phyloP scores from a whole-genome alignment of 1,140 invertebrate genomes.

The Eueides isabella region DNA sequence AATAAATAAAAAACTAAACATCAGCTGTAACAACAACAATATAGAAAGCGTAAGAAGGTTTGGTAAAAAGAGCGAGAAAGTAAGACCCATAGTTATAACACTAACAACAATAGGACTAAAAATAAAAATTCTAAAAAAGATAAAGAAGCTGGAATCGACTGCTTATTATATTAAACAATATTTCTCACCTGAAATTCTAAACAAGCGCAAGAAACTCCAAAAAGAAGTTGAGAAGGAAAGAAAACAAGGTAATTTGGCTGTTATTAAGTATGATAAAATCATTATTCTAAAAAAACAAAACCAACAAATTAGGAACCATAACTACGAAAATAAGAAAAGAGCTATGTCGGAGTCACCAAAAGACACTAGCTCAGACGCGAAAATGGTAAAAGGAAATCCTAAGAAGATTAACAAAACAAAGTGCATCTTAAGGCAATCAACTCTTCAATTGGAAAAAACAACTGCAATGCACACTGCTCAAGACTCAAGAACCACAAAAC shows the following conservation, averaged over 20 bases:
- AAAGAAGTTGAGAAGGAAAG: slow-evolving; percentile 4
- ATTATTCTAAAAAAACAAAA: slow-evolving; percentile 7
- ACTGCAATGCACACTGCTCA: not conserved
- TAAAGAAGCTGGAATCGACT: not conserved
- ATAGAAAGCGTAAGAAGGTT: too few species aligned
- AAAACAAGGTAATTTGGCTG: slow-evolving; percentile 6
- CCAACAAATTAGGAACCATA: not conserved
- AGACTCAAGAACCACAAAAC: slow-evolving; percentile 8
- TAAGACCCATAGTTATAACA: slow-evolving; percentile 12
- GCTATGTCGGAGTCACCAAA: slow-evolving; percentile 1
- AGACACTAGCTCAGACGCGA: too few species aligned
- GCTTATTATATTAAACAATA: slow-evolving; percentile 30
- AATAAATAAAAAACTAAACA: too few species aligned
- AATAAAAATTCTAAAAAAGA: slow-evolving; percentile 16
- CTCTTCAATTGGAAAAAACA: not conserved
- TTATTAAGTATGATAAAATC: slow-evolving; percentile 31
- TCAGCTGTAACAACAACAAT: too few species aligned
- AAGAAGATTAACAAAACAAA: slow-evolving; percentile 1
- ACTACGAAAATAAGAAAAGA: slow-evolving; percentile 3
- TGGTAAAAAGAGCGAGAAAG: slow-evolving; percentile 11
- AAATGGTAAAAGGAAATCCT: not conserved
- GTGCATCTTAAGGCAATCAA: not conserved
- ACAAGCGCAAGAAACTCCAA: slow-evolving; percentile 17
- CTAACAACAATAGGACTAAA: slow-evolving; percentile 17
- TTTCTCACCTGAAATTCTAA: not conserved